Evolutionary conservation across 2,888 invertebrate species (phyloP), one percentile per base, ranked within the genome.

Genomic region (Lycaena phlaeas): DNA sequence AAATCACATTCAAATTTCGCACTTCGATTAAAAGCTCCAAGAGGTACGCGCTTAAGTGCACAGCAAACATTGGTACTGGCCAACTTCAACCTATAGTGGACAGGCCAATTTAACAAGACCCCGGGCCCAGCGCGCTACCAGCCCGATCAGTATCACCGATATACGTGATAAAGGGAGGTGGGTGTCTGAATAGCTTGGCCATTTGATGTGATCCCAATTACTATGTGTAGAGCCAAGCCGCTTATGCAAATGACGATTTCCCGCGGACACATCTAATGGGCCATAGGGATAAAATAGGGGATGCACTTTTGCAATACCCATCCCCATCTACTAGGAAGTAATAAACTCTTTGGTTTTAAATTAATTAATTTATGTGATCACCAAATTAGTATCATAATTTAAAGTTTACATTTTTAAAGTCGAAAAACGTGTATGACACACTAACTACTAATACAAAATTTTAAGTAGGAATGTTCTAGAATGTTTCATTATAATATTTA

Each of bases 211-310:
- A 77, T 78, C 75, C 75, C 78, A 81, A 82, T 79, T 81, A 82
- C 79, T 68, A 70, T 70, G 77, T 75, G 77, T 72, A 71, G 75
- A 71, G 66, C 69, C 72, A 75, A 81, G 79, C 81, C 81, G 82
- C 76, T 84, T 84, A 84, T 84, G 82, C 81, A 84, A 82, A 84
- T 82, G 75, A 71, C 70, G 75, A 73, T 72, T 75, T 72, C 70
- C 70, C 75, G 78, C 74, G 81, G 73, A 82, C 79, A 69, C 75
- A 66, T 73, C 81, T 84, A 82, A 84, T 84, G 81, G 82, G 51
- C 67, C 73, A 58, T 77, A 59, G 44, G 56, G 60, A 53, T 30
- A 28, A 25, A 51, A 51, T 50, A 53, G 47, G 50, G 51, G 63
- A 59, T 81, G 82, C 81, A 79, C 76, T 79, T 78, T 79, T 75